Evolutionary conservation across 2,113 vertebrate species (phyloP).

Genomic region (Numenius arquata): DNA sequence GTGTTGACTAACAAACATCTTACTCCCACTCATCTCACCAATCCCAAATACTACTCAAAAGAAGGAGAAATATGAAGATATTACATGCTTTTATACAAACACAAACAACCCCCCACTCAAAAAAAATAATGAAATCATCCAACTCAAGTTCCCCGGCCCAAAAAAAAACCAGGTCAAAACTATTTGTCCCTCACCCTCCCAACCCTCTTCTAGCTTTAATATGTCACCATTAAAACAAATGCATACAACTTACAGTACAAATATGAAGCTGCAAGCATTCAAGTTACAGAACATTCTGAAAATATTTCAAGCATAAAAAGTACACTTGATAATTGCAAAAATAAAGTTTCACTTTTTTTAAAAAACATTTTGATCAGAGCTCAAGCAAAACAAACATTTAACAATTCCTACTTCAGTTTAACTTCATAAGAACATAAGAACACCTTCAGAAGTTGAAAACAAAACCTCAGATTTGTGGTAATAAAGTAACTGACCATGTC

Average conservation of each 20-base stretch:
- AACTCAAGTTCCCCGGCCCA: background rate
- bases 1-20: background rate
- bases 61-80: background rate
- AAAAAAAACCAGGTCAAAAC: background rate
- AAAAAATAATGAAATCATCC: background rate
- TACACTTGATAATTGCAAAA: constrained; percentile 74
- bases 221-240: background rate
- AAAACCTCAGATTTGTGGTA: background rate
- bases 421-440: constrained; percentile 29
- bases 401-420: constrained; percentile 40
- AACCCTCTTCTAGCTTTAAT: background rate
- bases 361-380: constrained; percentile 69
- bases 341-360: constrained; percentile 72
- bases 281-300: constrained; percentile 61
- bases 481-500: background rate
- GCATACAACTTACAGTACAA: constrained; percentile 42
- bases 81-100: background rate
- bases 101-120: background rate
- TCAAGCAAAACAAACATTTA: constrained; percentile 66
- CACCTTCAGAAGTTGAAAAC: background rate
- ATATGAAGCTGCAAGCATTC: constrained; percentile 58
- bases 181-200: background rate
- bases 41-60: background rate
- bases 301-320: constrained; percentile 74
- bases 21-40: background rate